Conservation (phyloP, 1,140 invertebrate species). For the Acromyrmex heyeri region DNA sequence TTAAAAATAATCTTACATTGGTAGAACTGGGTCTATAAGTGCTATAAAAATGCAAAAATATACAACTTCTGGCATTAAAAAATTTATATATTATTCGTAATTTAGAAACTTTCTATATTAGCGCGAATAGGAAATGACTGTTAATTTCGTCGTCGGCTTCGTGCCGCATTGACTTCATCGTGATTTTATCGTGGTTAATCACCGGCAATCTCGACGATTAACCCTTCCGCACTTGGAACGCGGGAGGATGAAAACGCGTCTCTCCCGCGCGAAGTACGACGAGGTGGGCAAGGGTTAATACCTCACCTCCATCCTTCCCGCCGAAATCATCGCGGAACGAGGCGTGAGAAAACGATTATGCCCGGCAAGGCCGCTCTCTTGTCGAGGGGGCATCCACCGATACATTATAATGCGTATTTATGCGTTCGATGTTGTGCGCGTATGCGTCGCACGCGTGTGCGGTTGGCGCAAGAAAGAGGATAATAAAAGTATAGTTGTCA, state of each 20-base stretch:
- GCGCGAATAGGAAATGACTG: constrained; percentile 33
- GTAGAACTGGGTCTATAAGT: neutral
- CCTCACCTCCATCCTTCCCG: constrained; percentile 40
- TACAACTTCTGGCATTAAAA: neutral
- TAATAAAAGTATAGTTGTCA: neutral
- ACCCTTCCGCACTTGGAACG: constrained; percentile 43
- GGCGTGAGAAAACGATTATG: constrained; percentile 68
- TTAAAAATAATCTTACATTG: too few species aligned
- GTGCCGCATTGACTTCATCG: constrained; percentile 5
- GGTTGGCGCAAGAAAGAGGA: neutral
- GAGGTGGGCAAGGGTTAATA: constrained; percentile 51
- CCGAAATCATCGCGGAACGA: constrained; percentile 56
- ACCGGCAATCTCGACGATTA: constrained; percentile 55
- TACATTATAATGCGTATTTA: constrained; percentile 68
- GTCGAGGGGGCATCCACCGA: constrained; percentile 41
- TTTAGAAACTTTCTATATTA: neutral
- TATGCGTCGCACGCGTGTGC: constrained; percentile 51
- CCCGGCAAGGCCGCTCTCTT: constrained; percentile 47
- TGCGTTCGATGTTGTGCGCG: constrained; percentile 47
- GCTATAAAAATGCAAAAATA: neutral
- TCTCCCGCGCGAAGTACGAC: constrained; percentile 28
- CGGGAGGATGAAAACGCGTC: constrained; percentile 44
- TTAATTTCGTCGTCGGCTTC: constrained; percentile 44
- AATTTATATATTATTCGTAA: neutral
- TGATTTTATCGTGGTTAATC: constrained; percentile 54